Conservation (phyloP, 2,797 vertebrate genomes). For the Phataginus tetradactyla region DNA sequence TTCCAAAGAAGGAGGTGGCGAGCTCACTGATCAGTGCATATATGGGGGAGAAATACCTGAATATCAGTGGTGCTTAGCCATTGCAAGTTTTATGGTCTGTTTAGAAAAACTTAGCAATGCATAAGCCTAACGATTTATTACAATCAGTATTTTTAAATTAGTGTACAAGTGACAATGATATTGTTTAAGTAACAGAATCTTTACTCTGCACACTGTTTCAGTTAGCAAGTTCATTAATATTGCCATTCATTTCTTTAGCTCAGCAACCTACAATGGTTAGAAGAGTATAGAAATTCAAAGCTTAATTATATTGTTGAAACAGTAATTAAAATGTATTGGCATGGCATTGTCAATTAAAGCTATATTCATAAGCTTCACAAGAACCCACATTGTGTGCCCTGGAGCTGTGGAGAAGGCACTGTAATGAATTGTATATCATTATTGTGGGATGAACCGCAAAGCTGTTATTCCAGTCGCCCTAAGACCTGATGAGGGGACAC, state of each 20-base stretch:
- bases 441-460: not conserved
- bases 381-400: not conserved
- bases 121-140: constrained; percentile 8
- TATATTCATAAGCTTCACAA: constrained; percentile 63
- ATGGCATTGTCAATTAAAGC: constrained; percentile 80
- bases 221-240: constrained; percentile 84
- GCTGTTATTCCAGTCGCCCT: not conserved
- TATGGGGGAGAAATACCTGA: not conserved
- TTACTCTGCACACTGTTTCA: constrained; percentile 77
- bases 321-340: constrained; percentile 85
- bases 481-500: not conserved
- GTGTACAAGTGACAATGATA: not conserved
- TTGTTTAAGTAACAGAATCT: constrained; percentile 73
- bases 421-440: constrained; percentile 12
- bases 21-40: not conserved
- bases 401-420: not conserved
- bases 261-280: constrained; percentile 71
- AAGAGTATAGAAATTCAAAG: constrained; percentile 80
- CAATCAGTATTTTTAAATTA: constrained; percentile 55
- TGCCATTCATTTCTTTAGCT: constrained; percentile 79
- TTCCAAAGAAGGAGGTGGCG: not conserved
- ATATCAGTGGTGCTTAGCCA: not conserved
- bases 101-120: not conserved
- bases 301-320: constrained; percentile 83
- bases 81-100: not conserved